phyloP scores from a whole-genome alignment of 2,888 invertebrate species.

The Tetramorium bicarinatum region DNA sequence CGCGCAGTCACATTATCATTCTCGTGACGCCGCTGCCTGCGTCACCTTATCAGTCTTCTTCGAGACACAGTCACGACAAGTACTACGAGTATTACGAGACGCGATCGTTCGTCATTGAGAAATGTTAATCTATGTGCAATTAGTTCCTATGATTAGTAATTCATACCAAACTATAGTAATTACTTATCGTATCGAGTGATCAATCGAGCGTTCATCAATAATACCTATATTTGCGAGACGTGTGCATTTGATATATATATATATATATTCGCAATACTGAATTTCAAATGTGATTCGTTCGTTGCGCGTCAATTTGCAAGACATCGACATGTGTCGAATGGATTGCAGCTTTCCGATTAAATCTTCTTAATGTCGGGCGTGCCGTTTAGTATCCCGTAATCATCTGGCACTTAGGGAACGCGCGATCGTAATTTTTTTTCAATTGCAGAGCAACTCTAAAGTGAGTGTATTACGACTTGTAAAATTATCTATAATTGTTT shows the following conservation, averaged over 20 bases:
- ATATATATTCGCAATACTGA: not conserved
- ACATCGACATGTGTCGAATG: not conserved
- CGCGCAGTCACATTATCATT: conserved; percentile 6
- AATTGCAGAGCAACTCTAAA: not conserved
- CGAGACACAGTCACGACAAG: not conserved
- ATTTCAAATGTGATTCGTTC: not conserved
- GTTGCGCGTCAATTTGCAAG: not conserved
- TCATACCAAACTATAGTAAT: not conserved
- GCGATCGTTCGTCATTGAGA: not conserved
- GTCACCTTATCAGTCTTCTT: not conserved
- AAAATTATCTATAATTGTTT: not conserved
- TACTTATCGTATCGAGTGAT: not conserved
- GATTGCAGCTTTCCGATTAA: not conserved
- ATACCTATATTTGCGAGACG: not conserved
- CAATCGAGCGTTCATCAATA: not conserved
- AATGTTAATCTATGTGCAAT: not conserved
- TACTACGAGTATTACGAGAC: not conserved
- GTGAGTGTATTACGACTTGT: not conserved
- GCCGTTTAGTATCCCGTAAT: not conserved
- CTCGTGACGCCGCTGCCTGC: not conserved
- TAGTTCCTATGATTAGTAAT: not conserved
- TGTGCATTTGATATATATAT: no score
- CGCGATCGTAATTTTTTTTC: not conserved
- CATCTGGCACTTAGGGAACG: not conserved
- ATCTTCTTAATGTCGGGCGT: not conserved